Percentiles rank a stretch among this genome's conserved stretches.
Evolutionary conservation across 2,888 invertebrate species (phyloP).

Genomic region (Pogonocherus hispidulus): DNA sequence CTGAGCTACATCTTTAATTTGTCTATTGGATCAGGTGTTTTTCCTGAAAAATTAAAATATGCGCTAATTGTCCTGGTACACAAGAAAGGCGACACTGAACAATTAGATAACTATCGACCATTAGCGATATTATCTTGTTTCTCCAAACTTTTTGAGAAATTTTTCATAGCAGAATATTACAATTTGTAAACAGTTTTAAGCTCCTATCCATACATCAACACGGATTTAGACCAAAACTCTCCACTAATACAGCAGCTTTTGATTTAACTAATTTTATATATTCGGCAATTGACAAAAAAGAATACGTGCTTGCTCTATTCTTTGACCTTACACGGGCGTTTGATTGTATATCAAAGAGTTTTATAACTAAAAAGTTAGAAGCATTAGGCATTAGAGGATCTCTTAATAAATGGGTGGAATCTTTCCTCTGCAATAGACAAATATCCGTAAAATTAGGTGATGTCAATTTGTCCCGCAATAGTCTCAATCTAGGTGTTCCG

Average conservation of each 20-base stretch:
- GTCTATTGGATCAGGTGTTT: no score
- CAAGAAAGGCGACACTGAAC: background rate
- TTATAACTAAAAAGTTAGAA: background rate
- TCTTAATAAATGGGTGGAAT: background rate
- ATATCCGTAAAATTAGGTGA: background rate
- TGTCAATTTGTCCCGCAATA: background rate
- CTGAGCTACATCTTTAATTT: no score
- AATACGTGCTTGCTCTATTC: background rate
- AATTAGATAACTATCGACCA: background rate
- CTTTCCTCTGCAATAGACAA: background rate
- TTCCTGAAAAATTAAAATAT: background rate
- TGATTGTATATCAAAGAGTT: background rate
- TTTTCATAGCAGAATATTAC: background rate
- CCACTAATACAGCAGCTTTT: background rate
- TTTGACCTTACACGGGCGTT: background rate
- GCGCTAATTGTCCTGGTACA: background rate
- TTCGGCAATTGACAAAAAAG: background rate
- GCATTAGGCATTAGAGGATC: background rate
- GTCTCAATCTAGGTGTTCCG: background rate
- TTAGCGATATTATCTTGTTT: no score
- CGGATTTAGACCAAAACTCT: background rate
- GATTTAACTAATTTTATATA: background rate
- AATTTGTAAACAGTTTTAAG: background rate
- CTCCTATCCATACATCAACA: background rate
- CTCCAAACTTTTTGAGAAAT: conserved; percentile 2